Percentiles rank a stretch among this genome's conserved stretches.
Conservation (phyloP, 92 coral and sea anemone species). For the Porites evermanni region DNA sequence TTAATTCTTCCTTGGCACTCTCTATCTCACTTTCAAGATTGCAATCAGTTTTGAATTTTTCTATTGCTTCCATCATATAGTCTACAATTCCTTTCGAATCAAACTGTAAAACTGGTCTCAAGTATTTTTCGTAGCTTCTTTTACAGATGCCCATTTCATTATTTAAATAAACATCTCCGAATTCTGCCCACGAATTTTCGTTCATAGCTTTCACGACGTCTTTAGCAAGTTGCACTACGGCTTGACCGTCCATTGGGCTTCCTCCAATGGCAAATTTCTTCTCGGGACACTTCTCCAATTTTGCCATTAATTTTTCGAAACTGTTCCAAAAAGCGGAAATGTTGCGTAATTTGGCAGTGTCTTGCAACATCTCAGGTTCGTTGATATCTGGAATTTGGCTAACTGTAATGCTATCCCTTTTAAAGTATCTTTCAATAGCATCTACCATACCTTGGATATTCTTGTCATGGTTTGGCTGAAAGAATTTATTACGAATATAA, state of each 20-base stretch:
- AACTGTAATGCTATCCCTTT: neutral
- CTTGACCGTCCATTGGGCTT: slow-evolving; percentile 8
- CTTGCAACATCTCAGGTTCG: neutral
- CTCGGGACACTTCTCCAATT: neutral
- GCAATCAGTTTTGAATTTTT: neutral
- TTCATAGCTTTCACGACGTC: slow-evolving; percentile 7
- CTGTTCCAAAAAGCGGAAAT: neutral
- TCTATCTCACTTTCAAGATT: neutral
- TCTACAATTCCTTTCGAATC: neutral
- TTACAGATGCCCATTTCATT: slow-evolving; percentile 11
- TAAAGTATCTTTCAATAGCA: neutral
- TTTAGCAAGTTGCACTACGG: neutral
- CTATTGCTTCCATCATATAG: neutral
- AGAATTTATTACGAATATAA: neutral
- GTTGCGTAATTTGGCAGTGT: neutral
- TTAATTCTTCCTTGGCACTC: neutral
- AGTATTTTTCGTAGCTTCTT: neutral
- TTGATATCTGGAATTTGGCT: slow-evolving; percentile 11
- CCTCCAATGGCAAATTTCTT: neutral
- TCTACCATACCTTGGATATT: neutral
- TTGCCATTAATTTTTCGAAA: neutral
- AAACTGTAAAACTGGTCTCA: neutral
- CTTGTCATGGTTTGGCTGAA: neutral
- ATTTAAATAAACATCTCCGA: slow-evolving; percentile 6
- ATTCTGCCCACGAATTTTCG: slow-evolving; percentile 20